phyloP scores from a whole-genome alignment of 1,140 invertebrate genomes.

The Epicauta chinensis region DNA sequence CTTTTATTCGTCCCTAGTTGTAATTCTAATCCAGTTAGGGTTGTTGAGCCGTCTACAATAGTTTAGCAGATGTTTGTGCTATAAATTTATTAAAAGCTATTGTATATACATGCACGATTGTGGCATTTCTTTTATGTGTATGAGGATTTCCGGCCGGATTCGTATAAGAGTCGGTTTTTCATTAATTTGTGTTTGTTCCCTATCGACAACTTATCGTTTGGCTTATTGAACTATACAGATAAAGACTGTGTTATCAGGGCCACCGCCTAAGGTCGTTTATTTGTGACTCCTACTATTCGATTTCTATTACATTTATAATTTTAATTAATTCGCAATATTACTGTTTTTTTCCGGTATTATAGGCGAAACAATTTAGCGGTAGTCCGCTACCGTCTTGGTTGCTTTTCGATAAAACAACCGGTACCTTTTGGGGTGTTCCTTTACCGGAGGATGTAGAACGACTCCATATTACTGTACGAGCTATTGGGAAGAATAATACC shows the following conservation, averaged over 20 bases:
- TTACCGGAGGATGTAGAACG: constrained; percentile 30
- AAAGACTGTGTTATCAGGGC: background rate
- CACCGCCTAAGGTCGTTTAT: background rate
- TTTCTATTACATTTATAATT: background rate
- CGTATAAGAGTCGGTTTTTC: too few relatives aligned
- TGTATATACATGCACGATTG: too few relatives aligned
- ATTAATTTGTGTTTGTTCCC: background rate
- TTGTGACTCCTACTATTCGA: too few relatives aligned
- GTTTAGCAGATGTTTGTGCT: too few relatives aligned
- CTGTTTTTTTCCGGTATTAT: constrained; percentile 18
- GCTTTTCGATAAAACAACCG: constrained; percentile 35
- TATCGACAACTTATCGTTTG: background rate
- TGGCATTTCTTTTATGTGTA: too few relatives aligned
- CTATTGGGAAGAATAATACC: constrained; percentile 12
- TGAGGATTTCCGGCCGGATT: too few relatives aligned
- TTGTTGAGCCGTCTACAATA: too few relatives aligned
- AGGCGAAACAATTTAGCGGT: constrained; percentile 33
- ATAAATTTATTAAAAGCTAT: too few relatives aligned
- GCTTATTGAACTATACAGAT: background rate
- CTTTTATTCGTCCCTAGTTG: background rate
- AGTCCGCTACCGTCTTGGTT: constrained; percentile 38
- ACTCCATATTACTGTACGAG: constrained; percentile 27
- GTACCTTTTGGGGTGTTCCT: constrained; percentile 38
- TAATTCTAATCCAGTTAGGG: too few relatives aligned
- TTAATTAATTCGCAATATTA: background rate